A percentile compares a stretch with the other conserved stretches of the same genome.
These are phyloP conservation scores for Drosophila siamana DNA, from an alignment of 2,888 invertebrate species.

Conservation along the genomic window DNA sequence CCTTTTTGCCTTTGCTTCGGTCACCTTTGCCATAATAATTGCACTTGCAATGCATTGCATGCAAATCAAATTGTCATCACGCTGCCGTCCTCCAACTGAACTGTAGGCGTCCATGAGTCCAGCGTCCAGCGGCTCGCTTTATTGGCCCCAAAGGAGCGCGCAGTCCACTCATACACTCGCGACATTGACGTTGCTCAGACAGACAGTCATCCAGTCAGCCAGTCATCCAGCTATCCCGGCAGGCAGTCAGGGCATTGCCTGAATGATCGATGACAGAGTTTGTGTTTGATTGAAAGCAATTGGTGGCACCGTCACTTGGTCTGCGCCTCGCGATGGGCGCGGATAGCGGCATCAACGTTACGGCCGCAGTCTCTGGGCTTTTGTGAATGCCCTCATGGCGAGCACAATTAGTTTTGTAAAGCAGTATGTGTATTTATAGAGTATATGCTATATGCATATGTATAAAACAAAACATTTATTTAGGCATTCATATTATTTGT, in stretches of 20 bases:
- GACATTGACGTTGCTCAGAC: conserved; percentile 55
- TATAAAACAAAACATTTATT: no score
- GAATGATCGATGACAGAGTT: conserved; percentile 83
- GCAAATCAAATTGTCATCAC: conserved; percentile 84
- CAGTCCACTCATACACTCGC: conserved; percentile 36
- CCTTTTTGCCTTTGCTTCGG: conserved; percentile 51
- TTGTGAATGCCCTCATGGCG: not conserved
- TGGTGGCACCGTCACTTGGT: conserved; percentile 80
- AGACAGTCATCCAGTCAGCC: conserved; percentile 40
- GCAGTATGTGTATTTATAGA: not conserved
- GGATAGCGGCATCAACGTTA: conserved; percentile 31
- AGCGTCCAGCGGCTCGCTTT: conserved; percentile 70
- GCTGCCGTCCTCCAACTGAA: conserved; percentile 55
- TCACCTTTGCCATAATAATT: conserved; percentile 84
- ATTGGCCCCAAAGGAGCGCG: conserved; percentile 78
- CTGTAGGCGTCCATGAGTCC: conserved; percentile 26
- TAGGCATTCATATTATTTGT: no score
- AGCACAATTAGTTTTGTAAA: not conserved
- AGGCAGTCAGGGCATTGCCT: conserved; percentile 39
- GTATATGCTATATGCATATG: no score
- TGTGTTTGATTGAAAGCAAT: conserved; percentile 84
- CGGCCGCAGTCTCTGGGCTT: conserved; percentile 20
- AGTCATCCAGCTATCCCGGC: conserved; percentile 26
- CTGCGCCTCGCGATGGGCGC: conserved; percentile 53
- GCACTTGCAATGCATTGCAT: conserved; percentile 84